Base-by-base conservation (phyloP, 30 jellyfish, hydroid and myxozoan genomes). In the Turritopsis dohrnii region DNA sequence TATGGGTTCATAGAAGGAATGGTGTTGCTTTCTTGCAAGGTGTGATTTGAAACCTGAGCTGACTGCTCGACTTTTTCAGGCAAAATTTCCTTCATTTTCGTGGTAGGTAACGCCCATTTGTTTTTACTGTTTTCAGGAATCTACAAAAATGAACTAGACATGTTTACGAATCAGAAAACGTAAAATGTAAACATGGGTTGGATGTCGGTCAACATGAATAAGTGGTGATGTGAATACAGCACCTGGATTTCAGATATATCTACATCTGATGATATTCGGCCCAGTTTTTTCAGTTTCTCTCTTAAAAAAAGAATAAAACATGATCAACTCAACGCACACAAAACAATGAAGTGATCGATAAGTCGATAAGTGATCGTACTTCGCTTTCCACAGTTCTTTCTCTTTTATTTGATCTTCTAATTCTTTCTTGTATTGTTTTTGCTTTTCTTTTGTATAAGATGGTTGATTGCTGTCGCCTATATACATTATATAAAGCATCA, bases 361-460 rank as follows among this genome's bases (percentile, higher is more conserved):
- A n/a, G n/a, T n/a, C n/a, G n/a, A n/a, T n/a, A n/a, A n/a, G 60
- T 41, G 9, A 41, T 5, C 60, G 13, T 60, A 92, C 98, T 80
- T 92, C 20, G 72, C 66, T 79, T 92, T 92, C 30, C 79, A 89
- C 0, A 52, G 84, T 76, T 92, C 95, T 41, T 85, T 87, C 79
- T 92, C 98, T 71, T 92, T 88, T 65, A 92, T 92, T 79, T 92
- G 98, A 66, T 84, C 80, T 82, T 92, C 91, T 29, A 92, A 79
- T 28, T 87, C 98, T 80, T 81, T 79, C 29, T 84, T 84, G 74
- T 92, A 92, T 76, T 83, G 85, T 66, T 87, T 89, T 69, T 88
- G 75, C 79, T 74, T 80, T 79, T 85, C 77, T 1, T 69, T 69
- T 69, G 19, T 27, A n/a, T n/a, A 19, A 69, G 77, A 69, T 0